A percentile compares a stretch with the other conserved stretches of the same genome.
phyloP scores from a whole-genome alignment of 2,797 vertebrate species.

The Cossypha heuglini region DNA sequence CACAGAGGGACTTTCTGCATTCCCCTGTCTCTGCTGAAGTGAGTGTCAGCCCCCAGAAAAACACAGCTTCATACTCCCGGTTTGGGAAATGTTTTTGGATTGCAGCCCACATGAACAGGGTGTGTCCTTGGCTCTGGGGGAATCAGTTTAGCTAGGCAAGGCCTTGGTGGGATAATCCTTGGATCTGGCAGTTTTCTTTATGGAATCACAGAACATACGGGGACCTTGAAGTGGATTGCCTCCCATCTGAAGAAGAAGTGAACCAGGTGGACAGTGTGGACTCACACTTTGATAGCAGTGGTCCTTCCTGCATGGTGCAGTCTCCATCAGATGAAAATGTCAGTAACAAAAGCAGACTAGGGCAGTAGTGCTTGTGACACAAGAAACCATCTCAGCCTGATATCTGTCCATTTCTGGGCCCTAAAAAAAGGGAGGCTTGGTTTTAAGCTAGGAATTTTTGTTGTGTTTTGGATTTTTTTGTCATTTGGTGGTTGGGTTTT shows the following conservation, averaged over 20 bases:
- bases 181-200: accelerated
- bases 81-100: not conserved
- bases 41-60: not conserved
- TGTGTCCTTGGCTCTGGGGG: not conserved
- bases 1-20: accelerated
- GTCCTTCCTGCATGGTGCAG: not conserved
- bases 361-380: accelerated
- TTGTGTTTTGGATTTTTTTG: not conserved
- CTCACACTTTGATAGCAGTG: not conserved
- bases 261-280: not conserved
- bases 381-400: not conserved
- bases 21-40: not conserved
- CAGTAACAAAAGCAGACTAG: not conserved
- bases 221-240: not conserved
- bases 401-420: not conserved
- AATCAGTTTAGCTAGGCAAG: not conserved
- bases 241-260: not conserved
- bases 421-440: not conserved
- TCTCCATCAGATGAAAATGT: not conserved
- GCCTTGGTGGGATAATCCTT: not conserved
- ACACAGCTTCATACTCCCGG: not conserved
- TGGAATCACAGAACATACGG: not conserved
- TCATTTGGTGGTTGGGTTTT: not conserved
- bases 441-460: not conserved
- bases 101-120: accelerated